phyloP scores from a whole-genome alignment of 2,113 vertebrate species.

The Gracilinanus agilis region DNA sequence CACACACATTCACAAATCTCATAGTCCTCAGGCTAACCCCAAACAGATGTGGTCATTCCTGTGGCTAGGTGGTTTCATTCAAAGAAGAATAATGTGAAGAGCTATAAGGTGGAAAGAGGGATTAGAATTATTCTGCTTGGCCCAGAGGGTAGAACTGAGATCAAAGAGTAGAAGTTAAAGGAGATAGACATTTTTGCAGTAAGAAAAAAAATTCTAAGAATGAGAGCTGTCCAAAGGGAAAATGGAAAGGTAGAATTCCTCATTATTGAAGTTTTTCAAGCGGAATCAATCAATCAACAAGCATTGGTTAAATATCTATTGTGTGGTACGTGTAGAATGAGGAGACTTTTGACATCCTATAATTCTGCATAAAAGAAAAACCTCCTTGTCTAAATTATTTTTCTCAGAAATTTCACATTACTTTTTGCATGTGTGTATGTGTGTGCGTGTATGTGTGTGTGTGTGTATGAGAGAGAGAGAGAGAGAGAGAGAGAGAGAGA shows the following conservation, averaged over 20 bases:
- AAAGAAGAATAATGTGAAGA: neutral
- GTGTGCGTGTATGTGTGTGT: too few relatives aligned
- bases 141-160: neutral
- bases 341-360: neutral
- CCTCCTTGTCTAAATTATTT: neutral
- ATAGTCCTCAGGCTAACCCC: neutral
- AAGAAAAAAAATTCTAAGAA: neutral
- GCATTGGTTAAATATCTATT: neutral
- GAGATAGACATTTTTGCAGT: neutral
- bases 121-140: neutral
- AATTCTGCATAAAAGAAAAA: neutral
- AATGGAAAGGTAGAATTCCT: neutral
- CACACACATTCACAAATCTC: neutral
- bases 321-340: neutral
- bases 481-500: too few relatives aligned
- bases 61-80: neutral
- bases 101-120: neutral
- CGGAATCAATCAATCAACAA: neutral
- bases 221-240: neutral
- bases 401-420: neutral
- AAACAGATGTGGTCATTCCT: neutral
- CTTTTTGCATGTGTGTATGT: too few relatives aligned
- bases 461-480: too few relatives aligned
- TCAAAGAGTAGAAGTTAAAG: neutral
- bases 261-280: neutral